Evolutionary conservation across 2,888 invertebrate species (phyloP).

Genomic region (Incurvaria masculella): DNA sequence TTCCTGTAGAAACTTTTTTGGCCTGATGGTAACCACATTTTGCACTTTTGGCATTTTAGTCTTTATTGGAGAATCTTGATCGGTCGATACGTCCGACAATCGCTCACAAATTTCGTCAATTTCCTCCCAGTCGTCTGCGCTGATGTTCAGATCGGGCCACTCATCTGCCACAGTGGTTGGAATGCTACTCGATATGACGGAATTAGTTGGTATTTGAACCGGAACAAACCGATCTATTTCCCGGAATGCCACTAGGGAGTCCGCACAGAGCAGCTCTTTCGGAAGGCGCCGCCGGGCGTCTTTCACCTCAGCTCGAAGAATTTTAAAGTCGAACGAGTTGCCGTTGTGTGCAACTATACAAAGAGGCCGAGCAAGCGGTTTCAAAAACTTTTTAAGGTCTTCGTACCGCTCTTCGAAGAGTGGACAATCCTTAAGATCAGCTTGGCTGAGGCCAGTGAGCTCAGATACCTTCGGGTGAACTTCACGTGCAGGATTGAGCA

Average conservation of each 20-base stretch:
- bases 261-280: constrained; percentile 59
- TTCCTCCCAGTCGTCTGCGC: constrained; percentile 29
- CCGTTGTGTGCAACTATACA: constrained; percentile 87
- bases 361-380: constrained; percentile 61
- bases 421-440: constrained; percentile 58
- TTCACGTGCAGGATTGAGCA: constrained; percentile 62
- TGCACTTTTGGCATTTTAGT: neutral
- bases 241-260: constrained; percentile 62
- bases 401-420: constrained; percentile 57
- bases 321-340: constrained; percentile 72
- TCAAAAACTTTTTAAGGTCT: constrained; percentile 60
- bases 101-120: constrained; percentile 28
- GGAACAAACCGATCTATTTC: constrained; percentile 34
- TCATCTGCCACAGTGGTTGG: constrained; percentile 31
- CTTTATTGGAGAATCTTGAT: neutral
- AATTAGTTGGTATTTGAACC: too few relatives aligned
- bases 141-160: constrained; percentile 33
- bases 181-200: constrained; percentile 39
- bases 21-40: neutral
- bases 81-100: constrained; percentile 22
- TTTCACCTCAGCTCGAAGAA: constrained; percentile 60
- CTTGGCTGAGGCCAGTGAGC: constrained; percentile 65
- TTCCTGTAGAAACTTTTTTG: too few relatives aligned
- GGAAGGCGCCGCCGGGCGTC: constrained; percentile 47
- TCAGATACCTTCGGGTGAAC: constrained; percentile 40